Percentiles rank a stretch among this genome's conserved stretches.
Conservation (phyloP, 2,888 invertebrate species). For the Phorcus lineatus region DNA sequence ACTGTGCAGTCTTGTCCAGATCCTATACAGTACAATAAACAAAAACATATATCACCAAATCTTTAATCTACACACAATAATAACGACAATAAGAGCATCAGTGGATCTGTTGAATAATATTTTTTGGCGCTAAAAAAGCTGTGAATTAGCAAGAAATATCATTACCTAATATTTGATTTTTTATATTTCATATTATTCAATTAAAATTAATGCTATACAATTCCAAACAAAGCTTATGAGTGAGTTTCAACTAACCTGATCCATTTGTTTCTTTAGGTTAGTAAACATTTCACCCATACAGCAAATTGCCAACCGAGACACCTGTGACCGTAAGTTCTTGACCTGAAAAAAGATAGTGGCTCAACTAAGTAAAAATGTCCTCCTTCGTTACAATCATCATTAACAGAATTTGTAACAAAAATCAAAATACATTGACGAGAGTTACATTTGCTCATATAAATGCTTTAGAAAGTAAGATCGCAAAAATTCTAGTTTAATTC, state of each 20-base stretch:
- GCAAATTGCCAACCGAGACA: constrained; percentile 89
- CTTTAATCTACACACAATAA: too few species aligned
- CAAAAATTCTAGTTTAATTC: neutral
- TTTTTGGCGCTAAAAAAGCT: too few species aligned
- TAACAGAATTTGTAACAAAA: neutral
- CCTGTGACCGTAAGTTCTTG: constrained; percentile 91
- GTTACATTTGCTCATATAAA: neutral
- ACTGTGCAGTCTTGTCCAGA: constrained; percentile 88
- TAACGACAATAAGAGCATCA: too few species aligned
- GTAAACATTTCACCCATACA: constrained; percentile 88
- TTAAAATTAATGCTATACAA: too few species aligned
- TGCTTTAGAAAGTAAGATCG: too few species aligned
- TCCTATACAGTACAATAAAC: constrained; percentile 79
- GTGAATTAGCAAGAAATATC: too few species aligned
- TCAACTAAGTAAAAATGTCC: too few species aligned
- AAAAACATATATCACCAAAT: neutral
- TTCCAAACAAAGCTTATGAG: too few species aligned
- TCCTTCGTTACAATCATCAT: neutral
- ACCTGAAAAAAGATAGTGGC: constrained; percentile 79
- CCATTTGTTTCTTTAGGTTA: constrained; percentile 77
- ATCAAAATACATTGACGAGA: neutral
- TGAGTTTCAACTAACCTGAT: constrained; percentile 81
- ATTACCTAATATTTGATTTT: too few species aligned
- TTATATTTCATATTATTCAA: too few species aligned
- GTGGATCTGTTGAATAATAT: too few species aligned